Evolutionary conservation across 2,888 invertebrate genomes (phyloP).

Genomic region (Lobophora halterata): DNA sequence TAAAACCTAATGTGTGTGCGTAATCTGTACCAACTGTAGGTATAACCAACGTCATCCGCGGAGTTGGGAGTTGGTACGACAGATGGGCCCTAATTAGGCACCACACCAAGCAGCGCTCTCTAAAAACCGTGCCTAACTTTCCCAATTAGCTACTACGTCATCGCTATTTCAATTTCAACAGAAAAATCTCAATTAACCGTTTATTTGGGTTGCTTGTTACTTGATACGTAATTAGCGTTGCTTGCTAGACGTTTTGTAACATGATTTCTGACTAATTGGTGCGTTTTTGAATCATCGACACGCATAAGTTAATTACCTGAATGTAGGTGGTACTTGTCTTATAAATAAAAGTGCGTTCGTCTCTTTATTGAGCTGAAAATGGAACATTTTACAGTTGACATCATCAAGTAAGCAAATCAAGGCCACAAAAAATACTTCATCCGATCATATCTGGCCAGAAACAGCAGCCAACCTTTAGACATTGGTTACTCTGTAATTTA

Average conservation of each 20-base stretch:
- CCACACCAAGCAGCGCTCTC: constrained; percentile 53
- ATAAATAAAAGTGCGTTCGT: too few relatives aligned
- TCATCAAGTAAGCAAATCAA: too few relatives aligned
- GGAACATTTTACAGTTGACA: too few relatives aligned
- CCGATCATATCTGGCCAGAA: too few relatives aligned
- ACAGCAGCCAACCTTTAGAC: too few relatives aligned
- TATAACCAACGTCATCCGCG: too few relatives aligned
- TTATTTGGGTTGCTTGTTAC: constrained; percentile 33
- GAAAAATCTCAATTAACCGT: constrained; percentile 29
- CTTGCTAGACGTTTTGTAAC: constrained; percentile 9
- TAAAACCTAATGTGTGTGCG: too few relatives aligned
- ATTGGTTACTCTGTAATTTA: too few relatives aligned
- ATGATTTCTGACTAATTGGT: constrained; percentile 6
- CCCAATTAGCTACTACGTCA: constrained; percentile 56
- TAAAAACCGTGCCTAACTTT: constrained; percentile 62
- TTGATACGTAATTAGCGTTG: constrained; percentile 11
- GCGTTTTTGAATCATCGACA: background rate
- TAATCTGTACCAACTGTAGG: background rate
- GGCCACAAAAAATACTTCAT: too few relatives aligned
- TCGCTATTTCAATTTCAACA: constrained; percentile 19
- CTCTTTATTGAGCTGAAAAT: too few relatives aligned
- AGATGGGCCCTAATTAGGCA: constrained; percentile 61
- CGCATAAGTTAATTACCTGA: too few relatives aligned
- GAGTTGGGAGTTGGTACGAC: background rate
- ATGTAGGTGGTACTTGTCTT: too few relatives aligned